Base-by-base conservation (phyloP, 2,888 invertebrate species). In the Sarcophaga subvicina region DNA sequence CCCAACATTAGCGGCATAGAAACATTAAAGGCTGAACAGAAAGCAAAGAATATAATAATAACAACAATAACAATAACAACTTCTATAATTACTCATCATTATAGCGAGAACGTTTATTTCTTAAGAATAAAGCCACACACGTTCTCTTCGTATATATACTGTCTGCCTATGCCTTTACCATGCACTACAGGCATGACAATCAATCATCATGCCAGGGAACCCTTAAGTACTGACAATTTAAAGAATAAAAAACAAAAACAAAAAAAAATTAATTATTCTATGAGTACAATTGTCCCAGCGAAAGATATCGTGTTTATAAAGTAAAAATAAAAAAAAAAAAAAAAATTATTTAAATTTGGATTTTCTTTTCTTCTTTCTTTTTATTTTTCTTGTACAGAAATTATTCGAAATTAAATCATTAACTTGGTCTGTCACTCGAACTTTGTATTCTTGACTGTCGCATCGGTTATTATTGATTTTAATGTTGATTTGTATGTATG, bases 31-130 rank as follows among this genome's bases (percentile, higher is more conserved):
- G 25, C 59, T 22, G 37, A 64, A 70, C 1, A 12, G n/a, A 14
- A 49, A 49, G 37, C 6, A 49, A 20, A 73, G 3, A 62, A 20
- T 54, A 69, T 3, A 59, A 45, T 5, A 54, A 63, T 3, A 25
- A 25, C 25, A 5, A 27, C 27, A 27, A 27, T 0, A 27, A 27
- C 6, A 37, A 37, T 3, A 37, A 37, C 37, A 63, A 73, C 8
- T 72, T 79, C 11, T 59, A 27, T 83, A 79, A 83, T 83, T 73
- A 79, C 12, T 79, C 45, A 63, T 80, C 47, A 84, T 79, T 80
- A 84, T 59, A 59, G 20, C 20, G 0, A 27, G 54, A 54, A 27
- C 20, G 45, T 62, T 73, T n/a, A 25, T 27, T 66, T 11, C 12
- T 25, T 12, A 54, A 54, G 5, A 25, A 45, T 17, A 3, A 4